Base-by-base conservation (phyloP, 2,888 invertebrate genomes). In the Conchocele bisecta region DNA sequence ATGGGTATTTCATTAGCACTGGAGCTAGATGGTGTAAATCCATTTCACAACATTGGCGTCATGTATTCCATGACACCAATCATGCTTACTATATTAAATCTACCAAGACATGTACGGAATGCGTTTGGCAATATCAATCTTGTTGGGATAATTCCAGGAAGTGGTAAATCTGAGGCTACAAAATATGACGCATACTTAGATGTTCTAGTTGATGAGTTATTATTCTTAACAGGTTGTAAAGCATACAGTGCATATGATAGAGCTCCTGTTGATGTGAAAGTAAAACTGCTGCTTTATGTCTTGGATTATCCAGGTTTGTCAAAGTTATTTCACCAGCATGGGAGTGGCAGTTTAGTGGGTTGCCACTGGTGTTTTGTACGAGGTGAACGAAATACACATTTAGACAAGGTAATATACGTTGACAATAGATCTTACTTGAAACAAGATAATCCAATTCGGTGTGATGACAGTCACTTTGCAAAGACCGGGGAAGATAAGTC, bases 1-100 rank as follows among this genome's bases (percentile, higher is more conserved):
- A 51, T 42, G n/a, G 53, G 53, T 4, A 39, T 63, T 20, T 54
- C 54, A 26, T 37, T 63, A 42, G 63, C 63, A 9, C 26, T 63
- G 29, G 63, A 63, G 33, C 2, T 53, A 15, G 63, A 63, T 13
- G 42, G 63, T 2, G 63, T 63, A 2, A 63, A 63, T 41, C 63
- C 63, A 9, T 63, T 28, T 31, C 54, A 63, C 24, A 63, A 63
- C n/a, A 53, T 63, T 15, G 54, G 63, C 15, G 42, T 63, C 5
- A n/a, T 53, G 44, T 63, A 53, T 22, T 63, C 63, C 17, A 63
- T 41, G 63, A 63, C 63, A 3, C 63, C 63, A n/a, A 63, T 63
- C 6, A 63, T 63, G 63, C 13, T 63, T 9, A 53, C 63, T 20
- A n/a, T 63, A 6, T 31, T 63, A 9, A 63, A 63, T 31, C 28